These are phyloP conservation scores for Pocillopora damicornis DNA, from an alignment of 64 coral and sea anemone genomes.

Conservation along the genomic window DNA sequence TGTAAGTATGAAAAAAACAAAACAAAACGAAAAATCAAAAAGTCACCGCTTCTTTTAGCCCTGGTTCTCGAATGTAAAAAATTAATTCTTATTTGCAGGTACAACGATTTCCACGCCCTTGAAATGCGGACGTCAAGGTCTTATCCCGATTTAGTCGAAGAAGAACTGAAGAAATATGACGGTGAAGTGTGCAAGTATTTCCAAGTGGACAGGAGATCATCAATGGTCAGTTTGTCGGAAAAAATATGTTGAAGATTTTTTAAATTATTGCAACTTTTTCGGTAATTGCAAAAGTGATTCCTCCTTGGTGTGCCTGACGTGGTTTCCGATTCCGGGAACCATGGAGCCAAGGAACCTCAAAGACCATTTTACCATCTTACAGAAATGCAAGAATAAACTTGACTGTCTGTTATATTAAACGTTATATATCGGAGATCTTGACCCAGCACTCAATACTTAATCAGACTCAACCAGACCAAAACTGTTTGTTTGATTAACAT, in stretches of 20 bases:
- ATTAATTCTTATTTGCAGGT: slow-evolving; percentile 23
- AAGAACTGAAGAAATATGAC: slow-evolving; percentile 66
- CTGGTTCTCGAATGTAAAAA: no score
- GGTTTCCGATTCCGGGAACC: no score
- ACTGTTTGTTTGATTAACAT: neutral
- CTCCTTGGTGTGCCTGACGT: no score
- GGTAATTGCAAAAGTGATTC: no score
- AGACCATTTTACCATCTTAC: no score
- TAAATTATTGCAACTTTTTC: neutral
- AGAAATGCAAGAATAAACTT: no score
- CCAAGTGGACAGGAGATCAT: slow-evolving; percentile 44
- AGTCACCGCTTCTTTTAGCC: neutral
- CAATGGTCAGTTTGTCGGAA: neutral
- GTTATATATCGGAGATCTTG: no score
- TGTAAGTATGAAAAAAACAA: slow-evolving; percentile 52
- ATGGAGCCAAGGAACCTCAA: neutral
- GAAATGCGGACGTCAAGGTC: slow-evolving; percentile 50
- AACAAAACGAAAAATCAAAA: neutral
- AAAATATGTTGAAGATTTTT: neutral
- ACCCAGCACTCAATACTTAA: no score
- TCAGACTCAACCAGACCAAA: no score
- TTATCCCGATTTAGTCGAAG: slow-evolving; percentile 53
- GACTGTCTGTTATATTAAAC: no score
- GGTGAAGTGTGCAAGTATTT: slow-evolving; percentile 72
- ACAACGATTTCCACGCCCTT: slow-evolving; percentile 57